Percentiles rank a stretch among this genome's conserved stretches.
phyloP scores from a whole-genome alignment of 2,888 invertebrate species.

The Drosophila lutescens region DNA sequence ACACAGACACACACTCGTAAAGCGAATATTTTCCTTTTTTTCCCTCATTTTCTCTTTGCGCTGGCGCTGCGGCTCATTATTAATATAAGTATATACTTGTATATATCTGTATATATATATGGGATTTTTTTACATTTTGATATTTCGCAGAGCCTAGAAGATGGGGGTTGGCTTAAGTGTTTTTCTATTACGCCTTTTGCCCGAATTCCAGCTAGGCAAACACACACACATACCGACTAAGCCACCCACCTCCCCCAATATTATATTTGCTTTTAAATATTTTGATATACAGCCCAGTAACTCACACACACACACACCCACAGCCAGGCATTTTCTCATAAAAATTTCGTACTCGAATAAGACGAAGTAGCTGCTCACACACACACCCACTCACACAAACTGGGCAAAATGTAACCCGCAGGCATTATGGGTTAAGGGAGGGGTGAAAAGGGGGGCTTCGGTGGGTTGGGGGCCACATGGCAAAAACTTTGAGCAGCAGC shows the following conservation, averaged over 20 bases:
- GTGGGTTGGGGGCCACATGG: constrained; percentile 15
- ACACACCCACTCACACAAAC: constrained; percentile 41
- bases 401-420: constrained; percentile 73
- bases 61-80: constrained; percentile 63
- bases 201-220: constrained; percentile 48
- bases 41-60: constrained; percentile 58
- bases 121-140: constrained; percentile 76
- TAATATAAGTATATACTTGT: constrained; percentile 58
- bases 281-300: constrained; percentile 81
- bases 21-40: constrained; percentile 35
- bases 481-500: constrained; percentile 75
- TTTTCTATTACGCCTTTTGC: constrained; percentile 76
- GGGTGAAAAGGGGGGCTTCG: neutral
- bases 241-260: constrained; percentile 61
- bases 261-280: constrained; percentile 82
- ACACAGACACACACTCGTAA: constrained; percentile 52
- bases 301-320: constrained; percentile 35
- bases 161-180: constrained; percentile 71
- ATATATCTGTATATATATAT: constrained; percentile 68
- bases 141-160: constrained; percentile 65
- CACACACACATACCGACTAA: constrained; percentile 19
- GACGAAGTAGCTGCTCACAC: constrained; percentile 73
- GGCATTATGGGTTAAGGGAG: constrained; percentile 52
- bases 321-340: constrained; percentile 77
- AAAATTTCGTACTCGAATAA: constrained; percentile 78